Base-by-base conservation (phyloP, 2,888 invertebrate genomes). In the Brenthis daphne region DNA sequence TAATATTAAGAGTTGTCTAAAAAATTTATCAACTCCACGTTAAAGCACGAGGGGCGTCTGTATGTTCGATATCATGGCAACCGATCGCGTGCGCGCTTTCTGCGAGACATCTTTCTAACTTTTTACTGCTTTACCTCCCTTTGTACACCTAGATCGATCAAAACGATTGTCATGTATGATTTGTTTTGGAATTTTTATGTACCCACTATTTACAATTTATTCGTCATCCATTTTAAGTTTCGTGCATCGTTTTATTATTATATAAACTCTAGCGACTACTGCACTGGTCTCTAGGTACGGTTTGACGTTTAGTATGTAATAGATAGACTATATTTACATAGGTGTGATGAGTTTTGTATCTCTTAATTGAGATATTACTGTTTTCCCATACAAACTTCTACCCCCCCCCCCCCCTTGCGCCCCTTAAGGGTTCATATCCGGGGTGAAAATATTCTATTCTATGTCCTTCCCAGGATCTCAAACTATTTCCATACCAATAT, bases 51-150 rank as follows among this genome's bases (percentile, higher is more conserved):
- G 60, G 75, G 63, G 77, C 29, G 60, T 50, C 82, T 87, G 88
- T 88, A 83, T 87, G 83, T 86, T 88, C 88, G 88, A 87, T 87
- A 84, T 78, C 87, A 79, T 85, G 85, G 90, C 89, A 89, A 90
- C 90, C 81, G 78, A 80, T 90, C 86, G 90, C 90, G 90, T 89
- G 89, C 78, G 61, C 73, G 76, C 69, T 73, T 64, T 68, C 76
- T 73, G 13, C 78, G 75, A 81, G 81, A 83, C 85, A 83, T 86
- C 86, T 86, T 84, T 85, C 82, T 77, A 80, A 82, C 78, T 87
- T 88, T 89, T 89, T 88, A 89, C 85, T 83, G 81, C 83, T 76
- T 60, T 77, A 77, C 81, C 78, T 77, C 77, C 76, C 74, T 76
- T 76, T 76, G 20, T 54, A 53, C 51, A 76, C 72, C 73, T 73